Conservation (phyloP, 2,888 invertebrate genomes). For the Scaptomyza tumidula region DNA sequence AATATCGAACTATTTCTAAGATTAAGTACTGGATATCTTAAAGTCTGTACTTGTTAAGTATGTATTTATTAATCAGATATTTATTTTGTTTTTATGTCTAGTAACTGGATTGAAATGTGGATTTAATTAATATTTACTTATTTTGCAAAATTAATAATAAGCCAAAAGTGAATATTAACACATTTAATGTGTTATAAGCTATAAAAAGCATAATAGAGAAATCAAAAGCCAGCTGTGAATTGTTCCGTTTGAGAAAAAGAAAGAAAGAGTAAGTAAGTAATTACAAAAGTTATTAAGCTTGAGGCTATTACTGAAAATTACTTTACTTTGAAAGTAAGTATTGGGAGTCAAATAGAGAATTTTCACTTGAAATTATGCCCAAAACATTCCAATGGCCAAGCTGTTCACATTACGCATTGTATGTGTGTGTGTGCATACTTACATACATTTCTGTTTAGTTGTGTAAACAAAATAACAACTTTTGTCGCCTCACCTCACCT, state of each 20-base stretch:
- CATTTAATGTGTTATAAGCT: too few relatives aligned
- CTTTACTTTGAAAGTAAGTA: constrained; percentile 14
- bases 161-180: too few relatives aligned
- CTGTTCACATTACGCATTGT: constrained; percentile 53
- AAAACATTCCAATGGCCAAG: constrained; percentile 32
- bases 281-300: constrained; percentile 30
- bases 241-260: neutral
- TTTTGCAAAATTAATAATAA: too few relatives aligned
- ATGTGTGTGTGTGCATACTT: constrained; percentile 18
- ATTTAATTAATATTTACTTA: too few relatives aligned
- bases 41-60: too few relatives aligned
- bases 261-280: neutral
- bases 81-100: too few relatives aligned
- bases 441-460: constrained; percentile 55
- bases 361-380: constrained; percentile 45
- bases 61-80: too few relatives aligned
- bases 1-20: too few relatives aligned
- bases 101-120: too few relatives aligned
- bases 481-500: constrained; percentile 62
- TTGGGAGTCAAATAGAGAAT: constrained; percentile 38
- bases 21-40: too few relatives aligned
- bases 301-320: constrained; percentile 12
- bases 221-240: constrained; percentile 17
- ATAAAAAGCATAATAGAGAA: neutral
- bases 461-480: constrained; percentile 62